phyloP scores from a whole-genome alignment of 2,113 vertebrate genomes.

The Anguilla japonica region DNA sequence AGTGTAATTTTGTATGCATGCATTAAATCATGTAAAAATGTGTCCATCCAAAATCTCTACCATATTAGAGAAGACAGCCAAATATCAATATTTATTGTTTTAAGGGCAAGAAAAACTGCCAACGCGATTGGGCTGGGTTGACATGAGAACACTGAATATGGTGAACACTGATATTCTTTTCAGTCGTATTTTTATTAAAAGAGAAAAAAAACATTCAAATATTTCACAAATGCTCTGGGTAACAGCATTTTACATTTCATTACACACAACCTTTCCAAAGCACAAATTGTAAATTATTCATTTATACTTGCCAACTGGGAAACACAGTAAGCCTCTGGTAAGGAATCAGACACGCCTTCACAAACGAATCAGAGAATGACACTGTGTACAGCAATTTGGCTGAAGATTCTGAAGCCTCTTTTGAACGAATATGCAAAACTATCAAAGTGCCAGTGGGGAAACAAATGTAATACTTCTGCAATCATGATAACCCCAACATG shows the following conservation, averaged over 20 bases:
- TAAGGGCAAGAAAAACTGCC: not conserved
- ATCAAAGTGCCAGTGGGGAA: not conserved
- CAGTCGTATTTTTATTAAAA: not conserved
- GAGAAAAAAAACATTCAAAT: not conserved
- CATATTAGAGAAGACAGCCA: too few species aligned
- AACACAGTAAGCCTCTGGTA: not conserved
- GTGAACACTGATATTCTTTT: not conserved
- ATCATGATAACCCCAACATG: not conserved
- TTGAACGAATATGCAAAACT: not conserved
- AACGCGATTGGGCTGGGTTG: too few species aligned
- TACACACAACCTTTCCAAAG: not conserved
- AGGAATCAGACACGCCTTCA: not conserved
- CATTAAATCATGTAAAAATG: too few species aligned
- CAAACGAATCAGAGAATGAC: not conserved
- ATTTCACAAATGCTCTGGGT: slow-evolving; percentile 1
- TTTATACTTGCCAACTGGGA: not conserved
- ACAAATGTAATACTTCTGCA: not conserved
- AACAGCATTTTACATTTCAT: slow-evolving; percentile 4
- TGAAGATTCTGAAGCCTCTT: not conserved
- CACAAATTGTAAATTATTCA: not conserved
- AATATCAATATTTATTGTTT: too few species aligned
- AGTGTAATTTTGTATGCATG: too few species aligned
- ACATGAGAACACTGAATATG: too few species aligned
- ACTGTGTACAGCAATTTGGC: not conserved
- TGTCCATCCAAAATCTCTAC: too few species aligned